Base-by-base conservation (phyloP, 2,888 invertebrate species). In the Artemia sinica region DNA sequence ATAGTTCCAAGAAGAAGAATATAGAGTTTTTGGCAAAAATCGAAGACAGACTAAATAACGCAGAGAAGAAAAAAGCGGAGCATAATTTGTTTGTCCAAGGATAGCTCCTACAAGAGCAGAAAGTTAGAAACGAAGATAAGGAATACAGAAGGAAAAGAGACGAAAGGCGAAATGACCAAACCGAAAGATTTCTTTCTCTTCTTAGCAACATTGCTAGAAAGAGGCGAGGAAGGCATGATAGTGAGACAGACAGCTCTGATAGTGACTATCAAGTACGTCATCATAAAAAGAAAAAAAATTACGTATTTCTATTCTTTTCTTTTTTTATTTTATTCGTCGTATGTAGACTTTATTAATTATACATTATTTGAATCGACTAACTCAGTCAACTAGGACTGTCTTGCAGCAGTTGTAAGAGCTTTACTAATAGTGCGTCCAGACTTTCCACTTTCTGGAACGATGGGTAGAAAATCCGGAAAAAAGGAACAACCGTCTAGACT, bases 81-180 rank as follows among this genome's bases (percentile, higher is more conserved):
- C 58, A 58, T 14, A 58, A 58, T 58, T 58, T 14, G 8, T 58
- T 58, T 58, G 58, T 58, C 14, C 13, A 14, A 58, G 58, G 14
- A 14, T 58, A 58, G 13, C 14, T 58, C n/a, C n/a, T 58, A 14
- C n/a, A 58, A 14, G n/a, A 58, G 14, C 13, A 58, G 58, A 58
- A 58, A 14, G n/a, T 58, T 6, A 13, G 58, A 58, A 14, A 58
- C 13, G 58, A 58, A 58, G 58, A 58, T 13, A n/a, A n/a, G 13
- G 58, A 58, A 58, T 58, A 58, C 14, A 58, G 14, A 58, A 58
- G 14, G 58, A 58, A 58, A 58, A 58, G 58, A 58, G 58, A 58
- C 58, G 58, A 58, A 58, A 58, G 4, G 58, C 14, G 13, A 14
- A 14, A 58, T 14, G 14, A 58, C 14, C 58, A 58, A 58, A 14